Evolutionary conservation across 2,113 vertebrate species (phyloP).

Genomic region (Myanophis thanlyinensis): DNA sequence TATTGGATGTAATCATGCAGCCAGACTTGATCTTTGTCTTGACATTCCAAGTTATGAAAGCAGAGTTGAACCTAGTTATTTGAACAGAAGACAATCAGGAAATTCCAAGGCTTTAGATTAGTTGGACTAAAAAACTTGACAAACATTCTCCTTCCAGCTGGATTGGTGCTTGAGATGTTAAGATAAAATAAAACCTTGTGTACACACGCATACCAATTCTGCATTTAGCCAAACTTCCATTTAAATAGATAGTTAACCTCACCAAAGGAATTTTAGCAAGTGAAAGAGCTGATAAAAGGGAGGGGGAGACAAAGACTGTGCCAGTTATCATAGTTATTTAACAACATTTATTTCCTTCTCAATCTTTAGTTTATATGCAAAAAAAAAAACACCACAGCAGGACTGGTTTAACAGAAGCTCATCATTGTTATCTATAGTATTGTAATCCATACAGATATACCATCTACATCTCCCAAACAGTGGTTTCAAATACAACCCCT

Average conservation of each 20-base stretch:
- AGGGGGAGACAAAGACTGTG: slow-evolving; percentile 38
- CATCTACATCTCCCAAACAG: slow-evolving; percentile 27
- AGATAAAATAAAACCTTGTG: not conserved
- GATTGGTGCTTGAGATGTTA: not conserved
- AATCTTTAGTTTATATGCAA: slow-evolving; percentile 16
- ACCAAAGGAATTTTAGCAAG: not conserved
- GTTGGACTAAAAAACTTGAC: not conserved
- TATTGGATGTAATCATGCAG: not conserved
- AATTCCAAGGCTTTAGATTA: not conserved
- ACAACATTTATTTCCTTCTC: slow-evolving; percentile 54
- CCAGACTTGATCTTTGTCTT: not conserved
- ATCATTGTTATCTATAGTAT: not conserved
- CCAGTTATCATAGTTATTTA: slow-evolving; percentile 39
- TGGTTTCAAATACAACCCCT: slow-evolving; percentile 36
- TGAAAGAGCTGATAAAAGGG: not conserved
- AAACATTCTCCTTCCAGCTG: not conserved
- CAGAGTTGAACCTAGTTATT: not conserved
- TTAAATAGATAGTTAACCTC: not conserved
- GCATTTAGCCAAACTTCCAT: not conserved
- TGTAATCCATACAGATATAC: slow-evolving; percentile 27
- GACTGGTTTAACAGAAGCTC: slow-evolving; percentile 38
- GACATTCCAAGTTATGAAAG: not conserved
- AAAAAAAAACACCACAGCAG: not conserved
- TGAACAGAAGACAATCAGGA: not conserved
- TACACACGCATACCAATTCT: not conserved